These are phyloP conservation scores for Agapornis roseicollis DNA, from an alignment of 2,113 vertebrate genomes.

Conservation along the genomic window DNA sequence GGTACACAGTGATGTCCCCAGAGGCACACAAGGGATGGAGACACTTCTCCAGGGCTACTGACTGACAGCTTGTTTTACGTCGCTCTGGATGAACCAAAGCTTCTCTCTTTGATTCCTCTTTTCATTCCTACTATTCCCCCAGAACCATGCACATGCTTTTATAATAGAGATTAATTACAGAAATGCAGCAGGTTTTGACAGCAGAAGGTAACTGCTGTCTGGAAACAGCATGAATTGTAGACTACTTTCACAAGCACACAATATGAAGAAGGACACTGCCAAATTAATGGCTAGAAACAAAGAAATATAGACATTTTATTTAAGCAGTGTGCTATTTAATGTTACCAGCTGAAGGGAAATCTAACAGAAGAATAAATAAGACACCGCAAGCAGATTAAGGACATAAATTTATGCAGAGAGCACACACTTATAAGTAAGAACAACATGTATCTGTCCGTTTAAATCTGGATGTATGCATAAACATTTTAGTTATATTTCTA, in stretches of 20 bases:
- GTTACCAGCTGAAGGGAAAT: slow-evolving; percentile 45
- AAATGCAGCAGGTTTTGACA: neutral
- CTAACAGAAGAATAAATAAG: neutral
- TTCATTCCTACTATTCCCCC: neutral
- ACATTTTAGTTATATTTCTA: neutral
- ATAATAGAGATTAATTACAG: slow-evolving; percentile 34
- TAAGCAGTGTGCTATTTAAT: slow-evolving; percentile 1
- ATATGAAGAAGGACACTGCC: neutral
- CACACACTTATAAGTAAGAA: neutral
- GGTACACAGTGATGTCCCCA: fast-evolving
- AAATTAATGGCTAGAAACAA: neutral
- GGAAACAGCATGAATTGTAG: neutral
- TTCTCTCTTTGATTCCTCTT: neutral
- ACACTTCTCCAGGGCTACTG: neutral
- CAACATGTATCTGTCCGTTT: neutral
- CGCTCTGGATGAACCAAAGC: neutral
- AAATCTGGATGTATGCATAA: neutral
- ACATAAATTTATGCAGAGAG: neutral
- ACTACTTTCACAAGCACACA: neutral
- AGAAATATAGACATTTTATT: neutral
- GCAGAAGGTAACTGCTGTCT: neutral
- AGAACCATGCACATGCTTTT: neutral
- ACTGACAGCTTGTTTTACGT: neutral
- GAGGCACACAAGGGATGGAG: neutral
- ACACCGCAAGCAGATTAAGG: neutral